Base-by-base conservation (phyloP, 2,113 vertebrate species). In the Hippocampus guttulatus region DNA sequence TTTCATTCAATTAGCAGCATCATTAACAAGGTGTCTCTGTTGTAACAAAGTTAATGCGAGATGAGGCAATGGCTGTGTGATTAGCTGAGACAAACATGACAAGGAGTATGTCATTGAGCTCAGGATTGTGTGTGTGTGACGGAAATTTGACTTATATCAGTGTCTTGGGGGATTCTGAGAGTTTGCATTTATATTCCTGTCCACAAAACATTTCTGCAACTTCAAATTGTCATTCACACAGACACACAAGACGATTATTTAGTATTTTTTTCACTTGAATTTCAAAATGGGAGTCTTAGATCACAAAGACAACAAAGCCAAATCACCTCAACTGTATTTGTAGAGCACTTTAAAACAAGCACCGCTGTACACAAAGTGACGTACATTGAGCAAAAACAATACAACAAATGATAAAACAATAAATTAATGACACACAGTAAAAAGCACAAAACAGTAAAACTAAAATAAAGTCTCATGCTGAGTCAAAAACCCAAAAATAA, bases 1-100 rank as follows among this genome's bases (percentile, higher is more conserved):
- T 97, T 98, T 98, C 96, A 98, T 99, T 99, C 96, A 98, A 98
- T 99, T 98, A 98, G 97, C 93, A 90, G 93, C 92, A 93, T 95
- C 96, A 97, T 98, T 98, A 98, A 89, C 83, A 69, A 89, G 81
- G 82, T 88, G 85, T 90, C 87, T 87, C 75, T 87, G 81, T 87
- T 86, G 78, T 84, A 88, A 87, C 87, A 83, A 88, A 87, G 87
- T 89, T 89, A 87, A 85, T 87, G 85, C 83, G 63, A 79, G 77
- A 83, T 87, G 81, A 85, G 84, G 85, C 47, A 41, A 80, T 47
- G 40, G 70, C 78, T 60, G 75, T 81, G 73, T 76, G 94, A 95
- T 94, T 96, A 97, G 94, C 93, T 93, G 91, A 94, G 93, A 95
- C 94, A 94, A 96, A 96, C 95, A 55, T 55, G 52, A 55, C 52